These are phyloP conservation scores for Drosophila hydei DNA, from an alignment of 1,140 invertebrate species.

Conservation along the genomic window DNA sequence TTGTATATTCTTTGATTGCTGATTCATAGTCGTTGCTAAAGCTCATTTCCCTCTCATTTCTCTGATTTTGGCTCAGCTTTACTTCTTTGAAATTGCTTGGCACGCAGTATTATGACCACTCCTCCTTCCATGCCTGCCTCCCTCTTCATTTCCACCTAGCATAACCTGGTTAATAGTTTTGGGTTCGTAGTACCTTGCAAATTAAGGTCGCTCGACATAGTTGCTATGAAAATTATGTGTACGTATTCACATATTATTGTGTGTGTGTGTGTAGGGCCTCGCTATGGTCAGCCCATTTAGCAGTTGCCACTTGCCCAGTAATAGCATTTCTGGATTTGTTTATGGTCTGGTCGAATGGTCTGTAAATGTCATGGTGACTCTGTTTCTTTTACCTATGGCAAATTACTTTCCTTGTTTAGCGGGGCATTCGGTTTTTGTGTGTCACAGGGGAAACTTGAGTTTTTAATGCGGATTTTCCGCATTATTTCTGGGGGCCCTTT, in stretches of 20 bases:
- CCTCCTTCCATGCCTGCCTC: neutral
- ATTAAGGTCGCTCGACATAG: constrained; percentile 73
- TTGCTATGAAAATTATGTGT: constrained; percentile 72
- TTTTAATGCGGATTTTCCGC: constrained; percentile 77
- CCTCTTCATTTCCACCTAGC: neutral
- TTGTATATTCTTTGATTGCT: constrained; percentile 43
- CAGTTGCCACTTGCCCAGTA: constrained; percentile 50
- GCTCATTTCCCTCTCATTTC: constrained; percentile 42
- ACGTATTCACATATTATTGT: neutral
- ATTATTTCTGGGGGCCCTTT: constrained; percentile 28
- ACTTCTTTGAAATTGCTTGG: constrained; percentile 34
- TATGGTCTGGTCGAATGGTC: constrained; percentile 35
- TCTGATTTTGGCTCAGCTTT: constrained; percentile 16
- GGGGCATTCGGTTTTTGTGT: constrained; percentile 39
- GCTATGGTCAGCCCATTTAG: constrained; percentile 51
- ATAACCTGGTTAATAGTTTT: constrained; percentile 46
- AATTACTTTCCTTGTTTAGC: constrained; percentile 75
- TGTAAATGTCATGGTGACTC: constrained; percentile 71
- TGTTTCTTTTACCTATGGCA: constrained; percentile 43
- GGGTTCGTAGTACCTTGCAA: constrained; percentile 41
- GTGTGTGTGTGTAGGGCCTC: constrained; percentile 37
- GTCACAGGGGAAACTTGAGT: constrained; percentile 73
- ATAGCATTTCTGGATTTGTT: constrained; percentile 72
- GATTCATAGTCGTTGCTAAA: constrained; percentile 33
- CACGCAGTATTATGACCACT: constrained; percentile 24